Percentiles rank a stretch among this genome's conserved stretches.
Conservation (phyloP, 2,888 invertebrate genomes). For the Anthoptus insignis region DNA sequence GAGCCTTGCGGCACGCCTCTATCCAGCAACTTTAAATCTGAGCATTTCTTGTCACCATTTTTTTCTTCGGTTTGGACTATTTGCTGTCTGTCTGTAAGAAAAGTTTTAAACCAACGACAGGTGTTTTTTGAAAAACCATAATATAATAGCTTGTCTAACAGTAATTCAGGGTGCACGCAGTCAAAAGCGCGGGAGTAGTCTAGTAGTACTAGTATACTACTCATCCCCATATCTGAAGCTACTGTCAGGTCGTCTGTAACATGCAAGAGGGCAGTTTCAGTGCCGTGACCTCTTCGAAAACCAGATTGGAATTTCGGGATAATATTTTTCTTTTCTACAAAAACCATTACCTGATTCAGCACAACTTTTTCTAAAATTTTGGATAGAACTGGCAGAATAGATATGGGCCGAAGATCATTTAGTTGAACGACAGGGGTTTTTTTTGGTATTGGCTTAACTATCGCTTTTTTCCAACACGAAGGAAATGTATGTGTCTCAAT, state of each 20-base stretch:
- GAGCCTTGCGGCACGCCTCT: slow-evolving; percentile 4
- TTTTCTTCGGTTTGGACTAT: background rate
- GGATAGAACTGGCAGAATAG: slow-evolving; percentile 9
- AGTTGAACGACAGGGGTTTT: slow-evolving; percentile 20
- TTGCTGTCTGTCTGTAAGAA: background rate
- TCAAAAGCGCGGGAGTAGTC: slow-evolving; percentile 2
- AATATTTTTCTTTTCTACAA: slow-evolving; percentile 26
- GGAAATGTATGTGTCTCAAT: slow-evolving; percentile 44
- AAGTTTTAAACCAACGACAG: background rate
- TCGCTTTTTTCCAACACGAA: slow-evolving; percentile 47
- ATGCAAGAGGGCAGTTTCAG: slow-evolving; percentile 38
- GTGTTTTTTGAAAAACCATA: background rate
- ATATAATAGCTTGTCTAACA: background rate
- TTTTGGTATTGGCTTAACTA: slow-evolving; percentile 51
- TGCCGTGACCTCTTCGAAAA: slow-evolving; percentile 26
- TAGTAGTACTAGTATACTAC: background rate
- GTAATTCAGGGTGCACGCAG: background rate
- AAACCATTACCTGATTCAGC: slow-evolving; percentile 18
- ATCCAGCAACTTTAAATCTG: background rate
- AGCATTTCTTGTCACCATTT: no score
- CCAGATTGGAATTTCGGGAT: slow-evolving; percentile 14
- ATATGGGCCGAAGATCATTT: slow-evolving; percentile 33
- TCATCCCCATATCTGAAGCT: slow-evolving; percentile 35
- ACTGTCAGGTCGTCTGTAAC: slow-evolving; percentile 41
- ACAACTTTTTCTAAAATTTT: slow-evolving; percentile 39